Evolutionary conservation across 1,140 invertebrate species (phyloP), one percentile per base, ranked within the genome.

Genomic region (Zaprionus vittiger): DNA sequence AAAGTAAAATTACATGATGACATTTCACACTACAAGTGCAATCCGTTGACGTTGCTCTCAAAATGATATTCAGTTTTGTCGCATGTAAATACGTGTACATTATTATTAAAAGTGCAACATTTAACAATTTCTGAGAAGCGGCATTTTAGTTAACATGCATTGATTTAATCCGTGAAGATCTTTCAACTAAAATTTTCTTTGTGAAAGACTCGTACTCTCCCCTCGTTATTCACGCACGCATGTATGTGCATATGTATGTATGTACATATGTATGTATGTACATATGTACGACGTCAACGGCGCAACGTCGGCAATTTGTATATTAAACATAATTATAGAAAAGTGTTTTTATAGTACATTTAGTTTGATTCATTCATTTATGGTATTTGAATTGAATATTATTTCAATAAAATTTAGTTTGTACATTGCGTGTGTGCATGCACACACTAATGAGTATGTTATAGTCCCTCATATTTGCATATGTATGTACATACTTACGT

Each of bases 1-100:
- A 14, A 85, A 79, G 52, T 60, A 73, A 79, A 80, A 83, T 86
- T 87, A 86, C 77, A 85, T 85, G 72, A 83, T 83, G 83, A 77
- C 69, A 86, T 68, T 59, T 78, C 5, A 47, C 61, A 78, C 65
- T 54, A 57, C 44, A 66, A 77, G 37, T 72, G 61, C 62, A 77
- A 72, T 59, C 44, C 37, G 57, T 72, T 68, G 70, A 74, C 66
- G 71, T 73, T 65, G 73, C 69, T 47, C 15, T 54, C 24, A 31
- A 52, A 34, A 15, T 20, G 12, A 44, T 37, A 65, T 62, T 7
- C 1, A 52, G 20, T 49, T 41, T 22, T 7, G 28, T 11, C 1
- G 12, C 41, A 11, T 59, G 9, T 15, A 22, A 26, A 56, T 37
- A 52, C 22, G 20, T 72, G 24, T 60, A 37, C 34, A 11, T 31